A percentile compares a stretch with the other conserved stretches of the same genome.
These are phyloP conservation scores for Apodemus agrarius DNA, from an alignment of 2,797 vertebrate species.

Conservation along the genomic window DNA sequence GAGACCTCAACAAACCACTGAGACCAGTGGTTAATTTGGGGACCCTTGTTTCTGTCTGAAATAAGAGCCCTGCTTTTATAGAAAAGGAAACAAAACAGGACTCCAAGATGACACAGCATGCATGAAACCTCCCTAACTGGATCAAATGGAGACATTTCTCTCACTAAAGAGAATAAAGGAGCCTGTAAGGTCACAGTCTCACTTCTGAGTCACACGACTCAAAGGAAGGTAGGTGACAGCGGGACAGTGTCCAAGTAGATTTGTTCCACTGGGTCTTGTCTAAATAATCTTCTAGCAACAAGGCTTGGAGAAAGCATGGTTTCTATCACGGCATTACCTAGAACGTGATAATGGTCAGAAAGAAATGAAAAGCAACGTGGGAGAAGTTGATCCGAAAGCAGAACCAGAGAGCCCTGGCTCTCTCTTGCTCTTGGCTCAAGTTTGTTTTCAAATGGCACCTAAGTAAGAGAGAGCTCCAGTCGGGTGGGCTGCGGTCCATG, in stretches of 20 bases:
- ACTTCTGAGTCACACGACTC: background rate
- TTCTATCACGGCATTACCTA: background rate
- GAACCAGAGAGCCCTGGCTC: background rate
- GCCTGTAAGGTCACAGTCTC: background rate
- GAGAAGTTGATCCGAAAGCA: background rate
- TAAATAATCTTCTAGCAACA: background rate
- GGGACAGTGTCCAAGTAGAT: background rate
- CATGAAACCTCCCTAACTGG: background rate
- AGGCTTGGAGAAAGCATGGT: background rate
- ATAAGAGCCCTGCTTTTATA: background rate
- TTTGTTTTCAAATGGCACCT: background rate
- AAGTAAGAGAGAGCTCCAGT: background rate
- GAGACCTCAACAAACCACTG: background rate
- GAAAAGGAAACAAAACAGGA: constrained; percentile 20
- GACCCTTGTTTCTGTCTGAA: constrained; percentile 7
- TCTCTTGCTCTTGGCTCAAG: background rate
- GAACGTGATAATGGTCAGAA: background rate
- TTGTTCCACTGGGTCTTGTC: background rate
- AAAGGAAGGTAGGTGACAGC: background rate
- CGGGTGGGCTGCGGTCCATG: background rate
- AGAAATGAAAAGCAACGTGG: background rate
- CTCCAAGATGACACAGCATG: background rate
- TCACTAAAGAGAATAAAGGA: background rate
- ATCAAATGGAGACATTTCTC: background rate
- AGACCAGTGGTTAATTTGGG: background rate